phyloP scores from a whole-genome alignment of 2,113 vertebrate species.

The Aptenodytes patagonicus region DNA sequence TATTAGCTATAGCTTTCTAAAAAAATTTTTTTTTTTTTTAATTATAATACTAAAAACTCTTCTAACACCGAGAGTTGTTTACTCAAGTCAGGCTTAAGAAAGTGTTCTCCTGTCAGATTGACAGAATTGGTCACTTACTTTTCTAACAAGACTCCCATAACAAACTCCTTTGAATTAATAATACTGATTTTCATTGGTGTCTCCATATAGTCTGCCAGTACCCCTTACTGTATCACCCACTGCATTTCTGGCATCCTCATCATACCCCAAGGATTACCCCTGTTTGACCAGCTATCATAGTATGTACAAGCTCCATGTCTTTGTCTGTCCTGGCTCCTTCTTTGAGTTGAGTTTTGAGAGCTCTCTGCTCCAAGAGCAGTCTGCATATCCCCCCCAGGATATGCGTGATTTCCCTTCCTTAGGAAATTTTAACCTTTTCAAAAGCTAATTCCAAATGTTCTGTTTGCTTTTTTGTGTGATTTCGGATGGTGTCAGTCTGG shows the following conservation, averaged over 20 bases:
- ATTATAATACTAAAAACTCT: neutral
- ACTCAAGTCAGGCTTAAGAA: neutral
- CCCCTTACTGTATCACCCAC: neutral
- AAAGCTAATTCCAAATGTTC: slow-evolving; percentile 35
- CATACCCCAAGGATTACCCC: neutral
- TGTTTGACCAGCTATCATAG: neutral
- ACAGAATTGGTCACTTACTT: neutral
- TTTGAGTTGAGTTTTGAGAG: neutral
- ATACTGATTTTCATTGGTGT: neutral
- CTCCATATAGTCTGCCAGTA: neutral
- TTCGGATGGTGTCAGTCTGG: slow-evolving; percentile 15
- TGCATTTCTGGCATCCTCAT: neutral
- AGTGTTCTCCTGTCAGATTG: neutral
- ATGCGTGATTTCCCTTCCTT: neutral
- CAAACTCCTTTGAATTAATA: neutral
- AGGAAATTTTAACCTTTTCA: slow-evolving; percentile 29
- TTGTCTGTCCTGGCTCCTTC: neutral
- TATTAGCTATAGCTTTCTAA: neutral
- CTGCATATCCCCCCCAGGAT: neutral
- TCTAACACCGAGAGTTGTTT: neutral
- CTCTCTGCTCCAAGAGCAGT: neutral
- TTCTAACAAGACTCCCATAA: neutral
- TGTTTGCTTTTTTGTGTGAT: neutral
- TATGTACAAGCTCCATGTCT: fast-evolving
- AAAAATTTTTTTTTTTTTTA: too few species aligned